phyloP scores from a whole-genome alignment of 1,140 invertebrate species.

The Macrocentrus cingulum region DNA sequence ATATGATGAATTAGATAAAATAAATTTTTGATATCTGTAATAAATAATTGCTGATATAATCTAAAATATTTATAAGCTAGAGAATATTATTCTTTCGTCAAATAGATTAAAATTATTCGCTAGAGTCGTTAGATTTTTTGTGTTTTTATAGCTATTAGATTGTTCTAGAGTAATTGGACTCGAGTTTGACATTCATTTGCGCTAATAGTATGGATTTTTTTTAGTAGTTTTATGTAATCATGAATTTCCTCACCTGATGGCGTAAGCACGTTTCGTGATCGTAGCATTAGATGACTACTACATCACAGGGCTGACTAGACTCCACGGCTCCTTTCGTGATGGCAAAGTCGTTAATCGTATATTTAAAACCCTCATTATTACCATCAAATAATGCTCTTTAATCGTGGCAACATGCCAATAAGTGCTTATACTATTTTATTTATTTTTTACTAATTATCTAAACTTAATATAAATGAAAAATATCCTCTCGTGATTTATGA shows the following conservation, averaged over 20 bases:
- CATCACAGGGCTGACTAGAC: conserved; percentile 12
- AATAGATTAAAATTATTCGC: no score
- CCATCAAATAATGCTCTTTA: conserved; percentile 1
- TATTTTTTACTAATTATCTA: no score
- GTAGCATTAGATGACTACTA: conserved; percentile 17
- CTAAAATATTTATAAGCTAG: no score
- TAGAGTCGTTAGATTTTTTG: no score
- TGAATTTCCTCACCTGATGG: conserved; percentile 19
- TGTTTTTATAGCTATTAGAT: no score
- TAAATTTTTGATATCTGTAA: no score
- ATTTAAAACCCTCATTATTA: background rate
- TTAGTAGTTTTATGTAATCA: conserved; percentile 18
- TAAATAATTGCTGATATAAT: no score
- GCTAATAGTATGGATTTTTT: conserved; percentile 18
- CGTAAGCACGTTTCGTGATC: conserved; percentile 19
- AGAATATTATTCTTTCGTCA: no score
- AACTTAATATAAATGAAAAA: no score
- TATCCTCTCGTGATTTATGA: no score
- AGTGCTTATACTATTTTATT: no score
- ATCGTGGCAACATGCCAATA: background rate
- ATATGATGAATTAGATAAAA: no score
- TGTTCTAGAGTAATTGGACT: background rate
- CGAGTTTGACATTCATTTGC: conserved; percentile 8
- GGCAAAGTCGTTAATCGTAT: conserved; percentile 1
- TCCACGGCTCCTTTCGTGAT: conserved; percentile 9